Base-by-base conservation (phyloP, 2,888 invertebrate genomes). In the Lithophane ornitopus region DNA sequence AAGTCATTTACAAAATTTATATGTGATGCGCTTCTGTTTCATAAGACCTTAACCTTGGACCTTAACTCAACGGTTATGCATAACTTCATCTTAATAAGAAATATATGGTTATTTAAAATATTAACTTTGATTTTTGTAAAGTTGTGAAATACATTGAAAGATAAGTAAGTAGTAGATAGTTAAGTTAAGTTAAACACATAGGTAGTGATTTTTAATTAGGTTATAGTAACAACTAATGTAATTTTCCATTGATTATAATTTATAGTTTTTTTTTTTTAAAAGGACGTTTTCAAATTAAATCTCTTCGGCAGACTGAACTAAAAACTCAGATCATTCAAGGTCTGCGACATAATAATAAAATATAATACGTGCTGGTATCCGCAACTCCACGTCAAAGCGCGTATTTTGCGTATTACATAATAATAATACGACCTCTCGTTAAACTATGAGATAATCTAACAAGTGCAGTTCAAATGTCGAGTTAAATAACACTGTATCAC, bases 11-110 rank as follows among this genome's bases (percentile, higher is more conserved):
- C 22, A 70, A 80, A 61, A 70, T 52, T 26, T 49, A 62, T 34
- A 6, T 46, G 70, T 58, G 56, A 54, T 71, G 78, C 59, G 76
- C 65, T 75, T 78, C 46, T 81, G 65, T 82, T 75, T 75, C 67
- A 44, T 74, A 76, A 78, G 61, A 54, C 79, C 79, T 56, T 82
- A 65, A 81, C 87, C 85, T 86, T 81, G 80, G 16, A 44, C n/a
- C n/a, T n/a, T n/a, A n/a, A n/a, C 3, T 61, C 16, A 66, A 41
- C 59, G 22, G 62, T 69, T 66, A 78, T 65, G 67, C 66, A 76
- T 76, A 81, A 70, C 34, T 26, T 67, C 28, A 34, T 26, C 14
- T n/a, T 49, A 26, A 3, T 34, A 65, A 61, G 28, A 58, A 28
- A 70, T 68, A 49, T 26, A 52, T 61, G 14, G 16, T 19, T 28